Percentiles rank a stretch among this genome's conserved stretches.
Conservation (phyloP, 2,888 invertebrate genomes). For the Neocrepidodera transversa region DNA sequence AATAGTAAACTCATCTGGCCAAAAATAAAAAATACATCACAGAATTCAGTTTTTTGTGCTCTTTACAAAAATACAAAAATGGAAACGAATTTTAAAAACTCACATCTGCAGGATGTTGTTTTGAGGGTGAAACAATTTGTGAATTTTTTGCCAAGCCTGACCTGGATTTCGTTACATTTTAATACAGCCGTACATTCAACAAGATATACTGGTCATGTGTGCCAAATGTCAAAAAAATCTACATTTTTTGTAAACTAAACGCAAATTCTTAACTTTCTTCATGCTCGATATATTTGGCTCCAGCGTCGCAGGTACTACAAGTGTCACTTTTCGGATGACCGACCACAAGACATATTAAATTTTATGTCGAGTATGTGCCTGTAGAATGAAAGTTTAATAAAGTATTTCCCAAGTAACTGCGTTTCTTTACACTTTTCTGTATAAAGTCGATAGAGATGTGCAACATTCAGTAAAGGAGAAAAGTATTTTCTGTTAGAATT, state of each 20-base stretch:
- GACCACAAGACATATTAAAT: slow-evolving; percentile 21
- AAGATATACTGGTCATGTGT: too few species aligned
- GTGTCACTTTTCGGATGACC: slow-evolving; percentile 20
- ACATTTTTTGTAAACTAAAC: background rate
- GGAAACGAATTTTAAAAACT: background rate
- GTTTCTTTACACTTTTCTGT: slow-evolving; percentile 11
- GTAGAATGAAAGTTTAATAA: slow-evolving; percentile 10
- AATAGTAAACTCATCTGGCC: too few species aligned
- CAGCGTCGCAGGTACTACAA: slow-evolving; percentile 21
- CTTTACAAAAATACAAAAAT: too few species aligned
- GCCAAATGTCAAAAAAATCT: too few species aligned
- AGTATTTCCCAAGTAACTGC: slow-evolving; percentile 1
- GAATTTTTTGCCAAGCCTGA: too few species aligned
- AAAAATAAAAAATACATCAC: too few species aligned
- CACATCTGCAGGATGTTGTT: too few species aligned
- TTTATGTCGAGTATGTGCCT: slow-evolving; percentile 16
- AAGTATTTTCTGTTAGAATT: slow-evolving; percentile 1
- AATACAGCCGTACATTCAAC: too few species aligned
- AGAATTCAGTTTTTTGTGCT: too few species aligned
- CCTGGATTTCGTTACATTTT: too few species aligned
- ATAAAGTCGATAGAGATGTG: slow-evolving; percentile 5
- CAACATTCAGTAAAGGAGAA: slow-evolving; percentile 12
- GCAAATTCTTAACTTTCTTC: background rate
- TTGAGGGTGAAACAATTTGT: too few species aligned
- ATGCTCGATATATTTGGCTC: slow-evolving; percentile 10